phyloP scores from a whole-genome alignment of 2,888 invertebrate genomes.

The Scaptomyza cyrtandrae region DNA sequence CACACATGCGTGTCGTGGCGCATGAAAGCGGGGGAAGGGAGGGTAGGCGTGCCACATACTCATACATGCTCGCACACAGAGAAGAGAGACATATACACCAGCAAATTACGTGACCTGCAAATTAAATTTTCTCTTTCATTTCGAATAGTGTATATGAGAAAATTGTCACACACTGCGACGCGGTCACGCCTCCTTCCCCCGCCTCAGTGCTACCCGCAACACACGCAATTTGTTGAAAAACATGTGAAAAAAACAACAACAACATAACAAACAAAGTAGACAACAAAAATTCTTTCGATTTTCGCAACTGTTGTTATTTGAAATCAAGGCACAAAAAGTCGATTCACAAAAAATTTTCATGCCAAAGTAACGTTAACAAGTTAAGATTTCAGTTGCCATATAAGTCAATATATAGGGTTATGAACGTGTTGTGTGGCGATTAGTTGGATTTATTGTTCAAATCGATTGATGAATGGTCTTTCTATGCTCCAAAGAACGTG shows the following conservation, averaged over 20 bases:
- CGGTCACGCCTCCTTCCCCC: slow-evolving; percentile 13
- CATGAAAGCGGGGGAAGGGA: too few relatives aligned
- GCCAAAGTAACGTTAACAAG: slow-evolving; percentile 44
- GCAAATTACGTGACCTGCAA: slow-evolving; percentile 77
- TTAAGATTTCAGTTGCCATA: slow-evolving; percentile 41
- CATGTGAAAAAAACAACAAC: slow-evolving; percentile 52
- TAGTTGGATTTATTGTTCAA: slow-evolving; percentile 57
- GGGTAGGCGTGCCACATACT: slow-evolving; percentile 24
- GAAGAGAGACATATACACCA: slow-evolving; percentile 61
- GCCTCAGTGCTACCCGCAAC: slow-evolving; percentile 6
- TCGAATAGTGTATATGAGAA: slow-evolving; percentile 64
- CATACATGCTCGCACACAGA: neutral
- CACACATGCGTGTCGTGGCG: slow-evolving; percentile 15
- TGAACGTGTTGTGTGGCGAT: slow-evolving; percentile 55
- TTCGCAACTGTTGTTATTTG: slow-evolving; percentile 9
- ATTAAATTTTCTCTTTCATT: slow-evolving; percentile 79
- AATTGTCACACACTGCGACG: slow-evolving; percentile 69
- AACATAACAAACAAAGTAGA: slow-evolving; percentile 34
- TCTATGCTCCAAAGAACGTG: slow-evolving; percentile 47
- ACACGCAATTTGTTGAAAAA: slow-evolving; percentile 44
- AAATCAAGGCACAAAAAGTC: slow-evolving; percentile 33
- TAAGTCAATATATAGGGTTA: neutral
- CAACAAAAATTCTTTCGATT: slow-evolving; percentile 32
- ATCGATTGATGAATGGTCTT: slow-evolving; percentile 58
- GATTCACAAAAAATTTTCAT: slow-evolving; percentile 31